Conservation (phyloP, 2,113 vertebrate species). For the Nannospalax galili region DNA sequence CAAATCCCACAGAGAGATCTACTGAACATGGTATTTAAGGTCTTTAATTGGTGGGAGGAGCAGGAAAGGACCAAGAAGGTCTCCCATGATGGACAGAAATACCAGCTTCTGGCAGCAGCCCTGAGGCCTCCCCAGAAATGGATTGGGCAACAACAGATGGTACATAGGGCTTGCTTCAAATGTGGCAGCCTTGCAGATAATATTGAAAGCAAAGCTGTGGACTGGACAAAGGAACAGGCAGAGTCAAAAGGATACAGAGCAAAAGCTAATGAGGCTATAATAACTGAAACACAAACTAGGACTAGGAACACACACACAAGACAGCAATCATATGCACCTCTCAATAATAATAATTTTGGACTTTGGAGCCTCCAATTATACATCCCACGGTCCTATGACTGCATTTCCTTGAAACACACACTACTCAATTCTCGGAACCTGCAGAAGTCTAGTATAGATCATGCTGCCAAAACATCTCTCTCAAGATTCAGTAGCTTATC, state of each 20-base stretch:
- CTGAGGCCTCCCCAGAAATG: background rate
- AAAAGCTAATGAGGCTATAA: too few relatives aligned
- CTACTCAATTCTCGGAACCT: background rate
- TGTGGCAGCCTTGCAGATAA: too few relatives aligned
- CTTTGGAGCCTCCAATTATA: background rate
- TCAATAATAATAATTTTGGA: background rate
- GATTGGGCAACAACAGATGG: background rate
- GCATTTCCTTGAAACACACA: background rate
- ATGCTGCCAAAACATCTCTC: background rate
- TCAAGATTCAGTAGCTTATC: background rate
- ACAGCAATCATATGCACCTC: background rate
- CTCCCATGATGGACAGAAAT: background rate
- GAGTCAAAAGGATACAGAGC: too few relatives aligned
- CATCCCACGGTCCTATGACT: background rate
- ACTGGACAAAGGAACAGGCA: too few relatives aligned
- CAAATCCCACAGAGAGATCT: background rate
- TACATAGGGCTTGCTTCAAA: background rate
- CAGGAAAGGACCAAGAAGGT: background rate
- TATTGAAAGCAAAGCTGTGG: too few relatives aligned
- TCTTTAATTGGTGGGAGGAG: background rate
- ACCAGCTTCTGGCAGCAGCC: background rate
- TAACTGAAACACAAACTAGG: background rate
- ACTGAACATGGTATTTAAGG: background rate
- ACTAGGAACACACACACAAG: too few relatives aligned
- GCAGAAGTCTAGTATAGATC: too few relatives aligned